Base-by-base conservation (phyloP, 2,888 invertebrate genomes). In the Limnephilus lunatus region DNA sequence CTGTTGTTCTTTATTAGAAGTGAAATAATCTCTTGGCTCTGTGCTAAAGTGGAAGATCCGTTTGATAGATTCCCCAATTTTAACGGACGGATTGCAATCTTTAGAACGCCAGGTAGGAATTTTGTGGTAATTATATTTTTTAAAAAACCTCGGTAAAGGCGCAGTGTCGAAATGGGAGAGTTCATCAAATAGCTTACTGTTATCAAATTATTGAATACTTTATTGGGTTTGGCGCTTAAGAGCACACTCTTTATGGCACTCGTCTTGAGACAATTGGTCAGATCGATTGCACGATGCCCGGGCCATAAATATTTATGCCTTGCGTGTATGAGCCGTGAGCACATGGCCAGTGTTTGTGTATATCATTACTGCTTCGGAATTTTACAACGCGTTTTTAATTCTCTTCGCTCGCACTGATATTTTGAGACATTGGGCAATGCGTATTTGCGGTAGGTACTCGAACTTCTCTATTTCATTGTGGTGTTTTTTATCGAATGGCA, bases 241-340 rank as follows among this genome's bases (percentile, higher is more conserved):
- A 68, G 68, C n/a, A 9, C 25, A 68, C 68, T n/a, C 82, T 90
- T 90, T 90, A 90, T 90, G 81, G 82, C 90, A 90, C 90, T 32
- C 31, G 31, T 31, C 80, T 39, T 30, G 80, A 90, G 48, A 90
- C 82, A 82, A 90, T 90, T 44, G 90, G 90, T 81, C 90, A 82
- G 90, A 48, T 48, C 82, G 81, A 89, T 89, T 81, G 89, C 89
- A 89, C 89, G 53, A 68, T 25, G 48, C 32, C 48, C 15, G 39
- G 82, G 82, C 90, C 90, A 90, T 90, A 90, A 90, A 90, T 90
- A 90, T 90, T 90, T 81, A 90, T 90, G 90, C 35, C 90, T 44
- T 44, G 44, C 82, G 44, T 90, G 82, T 90, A 31, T 44, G 90
- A 31, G 31, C 68, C 12, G 53, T 44, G 39, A 68, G 86, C 86